Evolutionary conservation across 2,113 vertebrate species (phyloP), one percentile per base, ranked within the genome.

Genomic region (Crocuta crocuta): DNA sequence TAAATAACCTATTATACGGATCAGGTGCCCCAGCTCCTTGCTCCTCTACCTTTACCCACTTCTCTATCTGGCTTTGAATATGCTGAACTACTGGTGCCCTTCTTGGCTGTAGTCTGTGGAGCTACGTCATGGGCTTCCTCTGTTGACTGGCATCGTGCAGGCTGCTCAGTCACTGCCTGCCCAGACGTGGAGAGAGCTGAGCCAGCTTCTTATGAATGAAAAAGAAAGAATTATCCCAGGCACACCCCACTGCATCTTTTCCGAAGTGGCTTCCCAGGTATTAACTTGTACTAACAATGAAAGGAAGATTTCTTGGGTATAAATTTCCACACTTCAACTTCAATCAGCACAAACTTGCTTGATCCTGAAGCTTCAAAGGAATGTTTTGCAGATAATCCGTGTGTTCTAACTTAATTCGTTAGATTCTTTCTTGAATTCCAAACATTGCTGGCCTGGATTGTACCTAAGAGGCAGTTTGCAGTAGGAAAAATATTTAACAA

Each of bases 231-330:
- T 95, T 61, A 39, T 89, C 89, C 7, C 23, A 43, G 31, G 17
- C 86, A 88, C 68, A 43, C 89, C 96, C 82, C 91, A 17, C 39
- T 71, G 61, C 35, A 53, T 33, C 45, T 80, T 78, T 58, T 94
- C 96, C 92, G 81, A 94, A 19, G 82, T 3, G 0, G n/a, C 61
- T 98, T 96, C 94, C 94, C 82, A 89, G 63, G 96, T 92, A 91
- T 24, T 79, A 53, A 92, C 92, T 91, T 96, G 95, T 84, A 68
- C 94, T 74, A 58, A 94, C 84, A 95, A 85, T 10, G 48, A 97
- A 95, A 91, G 97, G 97, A 97, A 97, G 96, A 94, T 97, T 97
- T 97, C 91, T 48, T 28, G 33, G 87, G 33, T 63, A 5, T 58
- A 53, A n/a, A 10, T 81, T 92, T 96, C 97, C 90, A 96, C 80